Base-by-base conservation (phyloP, 2,113 vertebrate genomes). In the Ceyx margarethae region DNA sequence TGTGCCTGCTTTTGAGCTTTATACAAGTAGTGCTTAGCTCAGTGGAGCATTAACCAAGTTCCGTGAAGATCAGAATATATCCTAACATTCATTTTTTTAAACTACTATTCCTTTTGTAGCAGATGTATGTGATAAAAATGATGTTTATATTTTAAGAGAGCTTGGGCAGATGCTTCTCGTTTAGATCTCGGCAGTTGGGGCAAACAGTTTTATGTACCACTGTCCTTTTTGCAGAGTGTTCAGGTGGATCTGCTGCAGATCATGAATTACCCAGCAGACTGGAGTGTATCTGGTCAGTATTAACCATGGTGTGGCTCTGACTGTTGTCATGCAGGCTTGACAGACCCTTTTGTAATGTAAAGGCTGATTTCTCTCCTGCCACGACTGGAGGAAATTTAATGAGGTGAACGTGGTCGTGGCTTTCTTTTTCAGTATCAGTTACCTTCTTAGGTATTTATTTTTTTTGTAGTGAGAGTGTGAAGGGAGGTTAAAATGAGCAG, bases 361-460 rank as follows among this genome's bases (percentile, higher is more conserved):
- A 96, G 86, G 95, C 94, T 85, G 95, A 93, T 19, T 95, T 97
- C 92, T 87, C 50, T 94, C 92, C 88, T 93, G 92, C 94, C 79
- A 74, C 86, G 35, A 93, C 96, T 87, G 97, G 97, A 97, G 95
- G 95, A 97, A 98, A 96, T 98, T 99, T 98, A 98, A 99, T 99
- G 99, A 99, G 99, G 98, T 99, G 99, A 99, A 98, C 96, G 96
- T 97, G 97, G 98, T 93, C 88, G 95, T 90, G 96, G 85, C 92
- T 97, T 87, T 95, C 95, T 97, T 97, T 92, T 79, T 94, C 13
- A 97, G 97, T 97, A 97, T 69, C 96, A 96, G 96, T 97, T 97
- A 96, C 96, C 94, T 97, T 97, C 95, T 95, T 96, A 97, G 95
- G 92, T 94, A 64, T 96, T 95, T 93, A 97, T 91, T 87, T 88